These are phyloP conservation scores for Spodoptera picta DNA, from an alignment of 2,888 invertebrate species.

Conservation along the genomic window DNA sequence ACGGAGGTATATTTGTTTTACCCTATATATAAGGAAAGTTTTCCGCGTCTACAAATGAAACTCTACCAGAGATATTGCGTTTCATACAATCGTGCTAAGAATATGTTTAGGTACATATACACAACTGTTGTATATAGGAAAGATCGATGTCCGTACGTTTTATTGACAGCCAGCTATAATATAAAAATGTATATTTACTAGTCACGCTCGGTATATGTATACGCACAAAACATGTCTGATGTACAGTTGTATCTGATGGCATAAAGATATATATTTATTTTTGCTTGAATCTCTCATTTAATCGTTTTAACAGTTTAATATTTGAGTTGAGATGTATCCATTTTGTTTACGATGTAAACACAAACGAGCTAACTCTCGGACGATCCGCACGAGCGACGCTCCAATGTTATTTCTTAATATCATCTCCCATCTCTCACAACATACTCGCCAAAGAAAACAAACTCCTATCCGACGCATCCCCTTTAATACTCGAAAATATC, in stretches of 20 bases:
- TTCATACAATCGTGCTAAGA: constrained; percentile 4
- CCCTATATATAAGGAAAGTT: constrained; percentile 14
- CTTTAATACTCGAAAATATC: constrained; percentile 66
- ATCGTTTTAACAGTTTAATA: constrained; percentile 16
- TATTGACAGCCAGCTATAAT: not conserved
- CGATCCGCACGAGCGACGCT: constrained; percentile 12
- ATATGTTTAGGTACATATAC: not conserved
- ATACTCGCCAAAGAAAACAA: constrained; percentile 58
- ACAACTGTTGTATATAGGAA: no score
- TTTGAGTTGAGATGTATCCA: constrained; percentile 15
- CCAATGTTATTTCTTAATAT: constrained; percentile 51
- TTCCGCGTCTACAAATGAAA: constrained; percentile 15
- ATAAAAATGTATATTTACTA: no score
- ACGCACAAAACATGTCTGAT: no score
- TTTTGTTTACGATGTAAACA: constrained; percentile 42
- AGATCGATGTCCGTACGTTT: not conserved
- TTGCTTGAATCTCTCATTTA: not conserved
- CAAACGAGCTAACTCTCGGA: constrained; percentile 25
- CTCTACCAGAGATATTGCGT: constrained; percentile 16
- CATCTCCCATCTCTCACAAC: constrained; percentile 44
- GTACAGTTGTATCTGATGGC: not conserved
- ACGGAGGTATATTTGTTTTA: constrained; percentile 20
- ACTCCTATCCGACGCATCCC: constrained; percentile 50
- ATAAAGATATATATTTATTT: constrained; percentile 2
- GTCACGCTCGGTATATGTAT: no score